Base-by-base conservation (phyloP, 2,888 invertebrate genomes). In the Aproaerema taeniolella region DNA sequence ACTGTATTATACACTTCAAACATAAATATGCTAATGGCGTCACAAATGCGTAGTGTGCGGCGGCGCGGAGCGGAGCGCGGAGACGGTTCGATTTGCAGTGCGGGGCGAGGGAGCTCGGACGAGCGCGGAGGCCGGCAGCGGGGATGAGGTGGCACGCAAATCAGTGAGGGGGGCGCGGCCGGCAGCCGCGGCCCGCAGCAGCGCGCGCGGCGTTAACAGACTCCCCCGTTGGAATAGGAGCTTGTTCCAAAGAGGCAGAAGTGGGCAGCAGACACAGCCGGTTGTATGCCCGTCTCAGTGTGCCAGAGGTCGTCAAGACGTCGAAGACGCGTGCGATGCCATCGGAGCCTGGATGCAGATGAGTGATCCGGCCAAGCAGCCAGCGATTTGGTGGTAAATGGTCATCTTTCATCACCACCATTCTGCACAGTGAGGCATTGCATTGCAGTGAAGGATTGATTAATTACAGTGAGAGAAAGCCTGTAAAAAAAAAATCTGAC, bases 391-490 rank as follows among this genome's bases (percentile, higher is more conserved):
- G 33, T 7, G 33, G 33, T 2, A 50, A 30, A 8, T 38, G 26
- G 8, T 50, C 45, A 2, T 55, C 54, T 25, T 52, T 53, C 1
- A 54, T 32, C 4, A 54, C 7, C 0, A 53, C 52, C n/a, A 55
- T 25, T n/a, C n/a, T n/a, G n/a, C n/a, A n/a, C n/a, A n/a, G n/a
- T n/a, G n/a, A n/a, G n/a, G n/a, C n/a, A n/a, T n/a, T n/a, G n/a
- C n/a, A n/a, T n/a, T n/a, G n/a, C n/a, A n/a, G n/a, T n/a, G n/a
- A n/a, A n/a, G n/a, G n/a, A n/a, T n/a, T n/a, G n/a, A n/a, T n/a
- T n/a, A n/a, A n/a, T n/a, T n/a, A n/a, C n/a, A n/a, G n/a, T n/a
- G n/a, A n/a, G n/a, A n/a, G n/a, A n/a, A n/a, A n/a, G n/a, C n/a
- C n/a, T n/a, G n/a, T n/a, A n/a, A n/a, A n/a, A n/a, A n/a, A n/a